These are phyloP conservation scores for Iguana delicatissima DNA, from an alignment of 2,797 vertebrate species.

Conservation along the genomic window DNA sequence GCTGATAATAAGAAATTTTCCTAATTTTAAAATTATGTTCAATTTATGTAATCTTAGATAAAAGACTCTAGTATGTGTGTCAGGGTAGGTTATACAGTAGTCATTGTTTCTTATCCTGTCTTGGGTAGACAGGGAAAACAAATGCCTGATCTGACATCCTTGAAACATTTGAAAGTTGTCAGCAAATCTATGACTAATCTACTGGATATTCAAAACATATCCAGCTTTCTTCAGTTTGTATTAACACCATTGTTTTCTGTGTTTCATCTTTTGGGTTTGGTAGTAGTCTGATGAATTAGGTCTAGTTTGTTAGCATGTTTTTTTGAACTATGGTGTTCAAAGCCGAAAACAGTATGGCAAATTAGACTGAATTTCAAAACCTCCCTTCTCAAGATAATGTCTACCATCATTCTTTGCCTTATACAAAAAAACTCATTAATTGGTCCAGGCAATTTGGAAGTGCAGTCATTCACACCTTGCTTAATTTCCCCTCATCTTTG, in stretches of 20 bases:
- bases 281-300: background rate
- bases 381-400: background rate
- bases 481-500: background rate
- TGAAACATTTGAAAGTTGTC: conserved; percentile 1
- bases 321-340: background rate
- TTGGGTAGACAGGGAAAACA: background rate
- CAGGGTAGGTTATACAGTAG: background rate
- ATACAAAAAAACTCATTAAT: background rate
- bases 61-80: background rate
- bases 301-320: background rate
- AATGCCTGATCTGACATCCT: background rate
- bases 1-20: background rate
- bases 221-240: background rate
- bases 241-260: background rate
- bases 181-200: background rate
- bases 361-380: background rate
- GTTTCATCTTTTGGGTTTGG: background rate
- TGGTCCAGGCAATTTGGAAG: background rate
- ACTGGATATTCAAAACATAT: background rate
- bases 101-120: background rate
- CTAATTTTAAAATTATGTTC: background rate
- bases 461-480: background rate
- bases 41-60: background rate
- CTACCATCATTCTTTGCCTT: background rate
- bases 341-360: background rate